phyloP scores from a whole-genome alignment of 1,140 invertebrate species.

The Conus betulinus region DNA sequence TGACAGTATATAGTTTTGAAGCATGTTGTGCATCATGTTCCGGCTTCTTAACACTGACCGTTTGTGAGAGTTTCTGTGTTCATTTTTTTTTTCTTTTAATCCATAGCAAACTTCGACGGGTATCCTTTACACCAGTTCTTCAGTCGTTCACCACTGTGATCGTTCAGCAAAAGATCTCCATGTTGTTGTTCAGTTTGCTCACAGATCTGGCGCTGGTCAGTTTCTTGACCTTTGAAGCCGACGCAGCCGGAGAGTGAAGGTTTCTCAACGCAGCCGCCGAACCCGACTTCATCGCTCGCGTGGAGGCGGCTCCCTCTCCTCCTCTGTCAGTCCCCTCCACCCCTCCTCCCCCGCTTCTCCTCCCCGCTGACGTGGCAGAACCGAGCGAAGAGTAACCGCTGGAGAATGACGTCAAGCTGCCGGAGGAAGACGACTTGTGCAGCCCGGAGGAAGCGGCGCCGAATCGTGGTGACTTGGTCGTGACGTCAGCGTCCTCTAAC shows the following conservation, averaged over 20 bases:
- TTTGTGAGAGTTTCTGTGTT: no score
- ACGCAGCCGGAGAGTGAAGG: no score
- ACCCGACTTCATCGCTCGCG: not conserved
- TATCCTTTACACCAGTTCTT: no score
- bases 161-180: not conserved
- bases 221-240: not conserved
- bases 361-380: not conserved
- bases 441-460: not conserved
- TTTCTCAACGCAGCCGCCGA: not conserved
- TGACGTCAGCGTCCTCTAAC: not conserved
- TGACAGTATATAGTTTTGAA: no score
- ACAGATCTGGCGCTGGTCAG: not conserved
- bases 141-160: no score
- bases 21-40: no score
- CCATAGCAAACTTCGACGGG: no score
- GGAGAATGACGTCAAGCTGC: not conserved
- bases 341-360: not conserved
- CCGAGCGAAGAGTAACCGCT: conserved; percentile 8
- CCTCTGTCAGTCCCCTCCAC: not conserved
- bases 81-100: no score
- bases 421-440: not conserved
- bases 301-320: not conserved
- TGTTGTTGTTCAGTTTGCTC: conserved; percentile 15
- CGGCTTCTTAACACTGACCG: no score
- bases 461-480: not conserved